Evolutionary conservation across 92 coral and sea anemone genomes (phyloP).

Genomic region (Pocillopora grandis): DNA sequence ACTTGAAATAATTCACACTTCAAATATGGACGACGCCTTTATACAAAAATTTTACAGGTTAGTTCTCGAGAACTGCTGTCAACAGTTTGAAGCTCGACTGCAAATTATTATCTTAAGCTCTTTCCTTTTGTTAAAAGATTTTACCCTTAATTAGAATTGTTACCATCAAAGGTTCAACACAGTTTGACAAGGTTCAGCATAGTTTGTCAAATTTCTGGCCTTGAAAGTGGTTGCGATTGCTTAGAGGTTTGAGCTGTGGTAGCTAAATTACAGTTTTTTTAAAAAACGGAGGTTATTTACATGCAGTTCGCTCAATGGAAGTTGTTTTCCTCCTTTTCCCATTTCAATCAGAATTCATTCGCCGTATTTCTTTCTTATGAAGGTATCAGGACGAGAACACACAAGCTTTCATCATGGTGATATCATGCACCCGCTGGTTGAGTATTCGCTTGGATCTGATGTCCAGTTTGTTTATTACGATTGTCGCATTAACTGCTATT

Average conservation of each 20-base stretch:
- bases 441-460: conserved; percentile 36
- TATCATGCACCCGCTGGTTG: conserved; percentile 29
- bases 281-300: too few species aligned
- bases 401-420: conserved; percentile 29
- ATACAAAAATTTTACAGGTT: background rate
- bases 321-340: too few species aligned
- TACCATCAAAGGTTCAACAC: too few species aligned
- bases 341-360: too few species aligned
- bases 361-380: background rate
- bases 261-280: too few species aligned
- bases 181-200: too few species aligned
- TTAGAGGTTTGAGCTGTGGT: too few species aligned
- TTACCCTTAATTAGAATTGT: too few species aligned
- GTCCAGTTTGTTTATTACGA: conserved; percentile 20
- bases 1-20: background rate
- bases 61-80: background rate
- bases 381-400: conserved; percentile 50
- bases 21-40: background rate
- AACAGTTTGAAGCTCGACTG: background rate
- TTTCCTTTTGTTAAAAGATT: too few species aligned
- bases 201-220: too few species aligned
- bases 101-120: background rate
- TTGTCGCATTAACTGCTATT: conserved; percentile 29
- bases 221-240: too few species aligned
- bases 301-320: too few species aligned